A percentile compares a stretch with the other conserved stretches of the same genome.
Evolutionary conservation across 1,140 invertebrate species (phyloP).

Genomic region (Pogonognathellus flavescens): DNA sequence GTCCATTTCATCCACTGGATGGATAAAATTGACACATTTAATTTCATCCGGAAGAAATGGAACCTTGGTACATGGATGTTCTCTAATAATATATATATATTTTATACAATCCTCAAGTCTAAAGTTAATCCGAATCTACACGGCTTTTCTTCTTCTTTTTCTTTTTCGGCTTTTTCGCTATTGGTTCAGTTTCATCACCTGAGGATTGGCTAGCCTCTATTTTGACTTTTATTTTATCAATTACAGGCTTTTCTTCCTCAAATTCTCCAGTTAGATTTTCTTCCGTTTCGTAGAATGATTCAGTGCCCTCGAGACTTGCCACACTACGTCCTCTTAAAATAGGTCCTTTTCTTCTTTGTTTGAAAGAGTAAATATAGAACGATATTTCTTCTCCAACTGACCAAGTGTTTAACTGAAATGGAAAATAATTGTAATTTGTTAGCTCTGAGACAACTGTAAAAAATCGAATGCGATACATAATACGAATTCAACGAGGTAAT

Average conservation of each 20-base stretch:
- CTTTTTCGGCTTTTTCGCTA: not conserved
- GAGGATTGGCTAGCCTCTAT: not conserved
- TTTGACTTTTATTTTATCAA: slow-evolving; percentile 1
- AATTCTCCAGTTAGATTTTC: not conserved
- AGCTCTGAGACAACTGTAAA: too few species aligned
- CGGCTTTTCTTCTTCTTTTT: not conserved
- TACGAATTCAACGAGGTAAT: too few species aligned
- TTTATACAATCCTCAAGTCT: too few species aligned
- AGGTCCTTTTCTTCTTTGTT: slow-evolving; percentile 59
- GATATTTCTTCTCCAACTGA: slow-evolving; percentile 54
- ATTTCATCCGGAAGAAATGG: too few species aligned
- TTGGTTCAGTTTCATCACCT: not conserved
- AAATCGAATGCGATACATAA: too few species aligned
- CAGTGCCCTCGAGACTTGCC: not conserved
- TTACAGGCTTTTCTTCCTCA: too few species aligned
- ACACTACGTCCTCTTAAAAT: slow-evolving; percentile 26
- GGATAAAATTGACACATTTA: too few species aligned
- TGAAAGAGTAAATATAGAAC: slow-evolving; percentile 54
- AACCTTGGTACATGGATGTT: too few species aligned
- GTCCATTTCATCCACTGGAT: too few species aligned
- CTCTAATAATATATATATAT: too few species aligned
- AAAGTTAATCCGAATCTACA: too few species aligned
- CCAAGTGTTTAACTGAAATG: slow-evolving; percentile 59
- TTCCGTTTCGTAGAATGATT: too few species aligned
- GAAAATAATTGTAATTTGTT: not conserved